A percentile compares a stretch with the other conserved stretches of the same genome.
Conservation (phyloP, 1,140 invertebrate genomes). For the Panulirus ornatus region DNA sequence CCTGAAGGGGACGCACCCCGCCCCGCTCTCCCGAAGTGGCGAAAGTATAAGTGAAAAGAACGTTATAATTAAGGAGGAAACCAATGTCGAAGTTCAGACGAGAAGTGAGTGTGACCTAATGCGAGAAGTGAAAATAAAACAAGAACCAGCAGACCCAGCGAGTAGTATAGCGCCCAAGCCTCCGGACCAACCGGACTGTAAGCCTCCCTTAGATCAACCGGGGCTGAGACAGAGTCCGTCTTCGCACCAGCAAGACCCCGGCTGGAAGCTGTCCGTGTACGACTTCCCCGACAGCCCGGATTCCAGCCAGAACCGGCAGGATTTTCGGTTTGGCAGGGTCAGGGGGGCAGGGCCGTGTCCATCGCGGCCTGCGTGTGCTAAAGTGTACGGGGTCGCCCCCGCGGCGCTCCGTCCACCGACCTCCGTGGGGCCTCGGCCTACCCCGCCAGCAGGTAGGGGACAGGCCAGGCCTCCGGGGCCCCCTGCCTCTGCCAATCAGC, state of each 20-base stretch:
- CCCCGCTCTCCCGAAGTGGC: conserved; percentile 33
- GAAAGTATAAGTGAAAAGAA: conserved; percentile 37
- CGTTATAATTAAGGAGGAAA: conserved; percentile 56
- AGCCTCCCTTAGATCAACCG: conserved; percentile 34
- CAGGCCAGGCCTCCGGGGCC: conserved; percentile 61
- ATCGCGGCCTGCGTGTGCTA: conserved; percentile 73
- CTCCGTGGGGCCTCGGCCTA: conserved; percentile 78
- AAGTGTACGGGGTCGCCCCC: conserved; percentile 55
- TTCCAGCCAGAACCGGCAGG: conserved; percentile 58
- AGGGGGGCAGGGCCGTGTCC: conserved; percentile 71
- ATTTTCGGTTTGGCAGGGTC: conserved; percentile 75
- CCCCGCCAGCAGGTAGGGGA: conserved; percentile 82
- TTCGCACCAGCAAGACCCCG: conserved; percentile 44
- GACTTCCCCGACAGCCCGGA: conserved; percentile 73
- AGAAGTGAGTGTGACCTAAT: conserved; percentile 43
- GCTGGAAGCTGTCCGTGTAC: conserved; percentile 67
- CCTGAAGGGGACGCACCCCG: not conserved
- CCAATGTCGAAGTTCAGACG: conserved; percentile 38
- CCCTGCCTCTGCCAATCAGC: conserved; percentile 69
- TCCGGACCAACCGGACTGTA: conserved; percentile 40
- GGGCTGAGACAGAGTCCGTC: conserved; percentile 8
- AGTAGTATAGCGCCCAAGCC: conserved; percentile 65
- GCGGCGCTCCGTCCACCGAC: conserved; percentile 51
- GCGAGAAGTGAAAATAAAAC: conserved; percentile 44
- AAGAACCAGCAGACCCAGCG: conserved; percentile 22